Evolutionary conservation across 2,113 vertebrate genomes (phyloP).

Genomic region (Rhynchomys soricoides): DNA sequence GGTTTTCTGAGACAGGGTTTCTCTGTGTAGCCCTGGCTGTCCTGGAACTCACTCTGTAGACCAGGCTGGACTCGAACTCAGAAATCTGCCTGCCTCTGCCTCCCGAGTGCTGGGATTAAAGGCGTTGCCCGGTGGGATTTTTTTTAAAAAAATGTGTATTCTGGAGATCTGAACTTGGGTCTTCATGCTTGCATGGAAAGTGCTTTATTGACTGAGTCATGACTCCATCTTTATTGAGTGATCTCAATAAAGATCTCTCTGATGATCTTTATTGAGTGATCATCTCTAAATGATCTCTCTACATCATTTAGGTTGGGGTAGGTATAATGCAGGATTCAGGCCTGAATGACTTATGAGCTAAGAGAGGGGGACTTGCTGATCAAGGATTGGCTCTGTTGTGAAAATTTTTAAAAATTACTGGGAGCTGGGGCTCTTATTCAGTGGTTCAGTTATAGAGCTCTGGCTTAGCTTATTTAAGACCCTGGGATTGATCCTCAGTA

Average conservation of each 20-base stretch:
- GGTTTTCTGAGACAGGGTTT: no score
- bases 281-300: no score
- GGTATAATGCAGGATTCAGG: conserved; percentile 22
- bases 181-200: neutral
- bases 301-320: neutral
- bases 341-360: neutral
- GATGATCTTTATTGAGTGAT: neutral
- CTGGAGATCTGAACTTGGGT: neutral
- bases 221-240: neutral
- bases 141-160: neutral
- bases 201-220: neutral
- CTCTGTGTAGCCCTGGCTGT: no score
- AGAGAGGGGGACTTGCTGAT: neutral
- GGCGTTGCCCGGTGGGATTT: no score
- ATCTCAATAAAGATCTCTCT: no score
- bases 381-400: neutral
- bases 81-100: no score
- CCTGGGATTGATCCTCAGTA: neutral
- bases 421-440: neutral
- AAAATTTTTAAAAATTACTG: neutral
- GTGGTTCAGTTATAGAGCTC: neutral
- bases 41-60: no score
- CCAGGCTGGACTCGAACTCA: no score
- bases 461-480: neutral
- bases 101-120: no score